Base-by-base conservation (phyloP, 2,888 invertebrate species). In the Incurvaria masculella region DNA sequence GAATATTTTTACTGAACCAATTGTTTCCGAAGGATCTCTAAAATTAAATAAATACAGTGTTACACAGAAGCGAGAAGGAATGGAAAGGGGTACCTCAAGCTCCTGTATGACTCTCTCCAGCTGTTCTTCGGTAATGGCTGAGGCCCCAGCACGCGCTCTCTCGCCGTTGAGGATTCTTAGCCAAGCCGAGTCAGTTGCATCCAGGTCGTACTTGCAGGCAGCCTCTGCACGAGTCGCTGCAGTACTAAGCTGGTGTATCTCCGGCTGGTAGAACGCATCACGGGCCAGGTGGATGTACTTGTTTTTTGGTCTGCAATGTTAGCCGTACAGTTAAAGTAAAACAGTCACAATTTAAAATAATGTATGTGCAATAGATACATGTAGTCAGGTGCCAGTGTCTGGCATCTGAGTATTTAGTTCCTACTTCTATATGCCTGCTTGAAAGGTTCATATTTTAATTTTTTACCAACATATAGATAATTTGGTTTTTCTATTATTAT, bases 201-300 rank as follows among this genome's bases (percentile, higher is more conserved):
- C 97, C 62, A 97, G 81, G 72, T 97, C 97, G 68, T 97, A 97
- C 55, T 91, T 89, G 75, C 97, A 97, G 20, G 94, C 90, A 58
- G 93, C 91, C 69, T 97, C 96, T 16, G 96, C 90, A 63, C 88
- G 82, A 49, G 91, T 85, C 51, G 94, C 92, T 54, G 93, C 91
- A 58, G 87, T 87, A 53, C 94, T 94, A 59, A 96, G 79, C 63
- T 87, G 84, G 76, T 97, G 95, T 59, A 88, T 85, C 50, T 94
- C 94, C 51, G 88, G 67, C 59, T 86, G 85, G 72, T 92, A 97
- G 62, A 87, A 85, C 58, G 89, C 91, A 69, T 96, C 95, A 64
- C 93, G 91, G 51, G 87, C 86, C 68, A 95, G 89, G 67, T 95
- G 89, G 62, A 97, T 86, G 70, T 92, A 94, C 72, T 95, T 94